These are phyloP conservation scores for Thecophora atra DNA, from an alignment of 2,888 invertebrate genomes.

Conservation along the genomic window DNA sequence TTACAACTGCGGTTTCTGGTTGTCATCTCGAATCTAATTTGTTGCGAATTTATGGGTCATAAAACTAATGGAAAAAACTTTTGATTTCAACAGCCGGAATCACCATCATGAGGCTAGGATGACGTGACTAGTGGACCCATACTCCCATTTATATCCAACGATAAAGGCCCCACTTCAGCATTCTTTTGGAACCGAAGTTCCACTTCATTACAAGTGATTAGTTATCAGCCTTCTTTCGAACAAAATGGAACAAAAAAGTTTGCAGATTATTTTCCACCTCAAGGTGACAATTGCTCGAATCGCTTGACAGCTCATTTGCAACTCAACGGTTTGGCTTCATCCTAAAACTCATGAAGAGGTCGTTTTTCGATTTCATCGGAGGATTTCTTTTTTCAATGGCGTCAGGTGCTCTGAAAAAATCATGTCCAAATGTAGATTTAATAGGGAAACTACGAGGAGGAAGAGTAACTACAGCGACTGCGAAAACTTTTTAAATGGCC, in stretches of 20 bases:
- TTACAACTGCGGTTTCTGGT: no score
- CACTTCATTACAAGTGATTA: not conserved
- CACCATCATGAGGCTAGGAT: no score
- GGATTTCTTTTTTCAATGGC: conserved; percentile 33
- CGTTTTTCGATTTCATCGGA: conserved; percentile 55
- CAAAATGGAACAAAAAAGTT: conserved; percentile 1
- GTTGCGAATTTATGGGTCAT: no score
- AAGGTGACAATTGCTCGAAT: conserved; percentile 44
- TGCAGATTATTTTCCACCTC: not conserved
- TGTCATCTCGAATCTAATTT: no score
- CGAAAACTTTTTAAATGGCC: conserved; percentile 17
- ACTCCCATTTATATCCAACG: no score
- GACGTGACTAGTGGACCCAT: no score
- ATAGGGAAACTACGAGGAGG: not conserved
- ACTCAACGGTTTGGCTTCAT: conserved; percentile 63
- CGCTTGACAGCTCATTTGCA: conserved; percentile 63
- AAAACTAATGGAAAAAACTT: no score
- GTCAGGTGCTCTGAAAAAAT: not conserved
- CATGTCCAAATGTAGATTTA: conserved; percentile 24
- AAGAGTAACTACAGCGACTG: not conserved
- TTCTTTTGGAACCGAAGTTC: no score
- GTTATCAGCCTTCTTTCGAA: not conserved
- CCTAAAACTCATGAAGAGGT: no score
- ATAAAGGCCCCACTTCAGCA: no score
- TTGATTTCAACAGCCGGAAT: no score